Evolutionary conservation across 2,113 vertebrate species (phyloP).

Genomic region (Brachypteracias leptosomus): DNA sequence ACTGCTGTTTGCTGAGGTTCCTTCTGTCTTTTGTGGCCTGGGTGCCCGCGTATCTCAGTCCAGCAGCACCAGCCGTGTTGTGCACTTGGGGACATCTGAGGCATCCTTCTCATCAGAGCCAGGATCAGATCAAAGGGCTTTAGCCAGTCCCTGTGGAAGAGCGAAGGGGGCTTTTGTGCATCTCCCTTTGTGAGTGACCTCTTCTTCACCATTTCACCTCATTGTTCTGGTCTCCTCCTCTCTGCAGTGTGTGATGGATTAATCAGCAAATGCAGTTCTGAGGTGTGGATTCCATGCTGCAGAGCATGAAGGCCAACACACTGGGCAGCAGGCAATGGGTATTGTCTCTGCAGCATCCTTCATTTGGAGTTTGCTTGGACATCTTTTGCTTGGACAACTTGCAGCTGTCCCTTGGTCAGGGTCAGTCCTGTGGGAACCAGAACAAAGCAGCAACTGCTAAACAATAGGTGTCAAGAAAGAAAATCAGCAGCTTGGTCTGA

Average conservation of each 20-base stretch:
- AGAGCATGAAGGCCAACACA: background rate
- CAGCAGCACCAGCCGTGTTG: background rate
- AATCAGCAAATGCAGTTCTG: background rate
- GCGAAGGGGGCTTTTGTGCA: background rate
- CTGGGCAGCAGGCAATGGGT: background rate
- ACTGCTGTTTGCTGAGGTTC: constrained; percentile 41
- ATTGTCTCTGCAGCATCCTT: background rate
- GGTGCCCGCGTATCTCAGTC: background rate
- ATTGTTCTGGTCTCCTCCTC: background rate
- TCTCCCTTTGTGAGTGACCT: background rate
- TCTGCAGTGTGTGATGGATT: background rate
- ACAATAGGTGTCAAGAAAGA: background rate
- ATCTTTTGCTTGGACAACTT: background rate
- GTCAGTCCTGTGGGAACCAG: background rate
- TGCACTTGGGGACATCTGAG: background rate
- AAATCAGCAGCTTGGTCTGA: background rate
- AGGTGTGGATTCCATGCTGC: background rate
- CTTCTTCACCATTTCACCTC: background rate
- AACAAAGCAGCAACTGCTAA: background rate
- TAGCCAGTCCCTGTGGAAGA: background rate
- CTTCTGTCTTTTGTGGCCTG: constrained; percentile 56
- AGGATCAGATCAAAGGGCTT: background rate
- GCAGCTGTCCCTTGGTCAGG: background rate
- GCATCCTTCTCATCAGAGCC: constrained; percentile 3
- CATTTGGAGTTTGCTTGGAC: background rate